Percentiles rank a stretch among this genome's conserved stretches.
Evolutionary conservation across 2,888 invertebrate species (phyloP).

Genomic region (Trachelus stipa): DNA sequence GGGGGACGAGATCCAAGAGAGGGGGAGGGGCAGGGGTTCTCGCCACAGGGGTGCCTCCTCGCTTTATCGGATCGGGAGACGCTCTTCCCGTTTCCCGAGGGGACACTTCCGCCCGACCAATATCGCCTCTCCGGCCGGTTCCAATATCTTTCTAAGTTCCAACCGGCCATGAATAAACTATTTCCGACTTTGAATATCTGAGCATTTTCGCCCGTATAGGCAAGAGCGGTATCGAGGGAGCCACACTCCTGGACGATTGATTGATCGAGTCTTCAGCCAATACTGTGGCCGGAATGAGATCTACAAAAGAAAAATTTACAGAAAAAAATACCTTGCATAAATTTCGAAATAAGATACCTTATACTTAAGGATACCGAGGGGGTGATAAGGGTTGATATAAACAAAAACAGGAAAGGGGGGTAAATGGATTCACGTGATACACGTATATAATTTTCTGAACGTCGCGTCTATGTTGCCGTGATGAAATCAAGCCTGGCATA

Average conservation of each 20-base stretch:
- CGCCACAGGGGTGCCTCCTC: conserved; percentile 36
- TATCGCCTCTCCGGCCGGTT: conserved; percentile 58
- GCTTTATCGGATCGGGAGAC: conserved; percentile 57
- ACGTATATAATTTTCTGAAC: conserved; percentile 23
- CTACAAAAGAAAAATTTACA: neutral
- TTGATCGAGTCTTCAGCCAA: conserved; percentile 37
- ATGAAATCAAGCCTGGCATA: conserved; percentile 61
- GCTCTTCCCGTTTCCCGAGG: conserved; percentile 59
- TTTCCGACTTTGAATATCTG: conserved; percentile 66
- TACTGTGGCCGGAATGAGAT: neutral
- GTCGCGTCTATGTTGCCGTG: conserved; percentile 34
- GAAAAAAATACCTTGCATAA: neutral
- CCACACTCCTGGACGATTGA: conserved; percentile 34
- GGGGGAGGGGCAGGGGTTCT: conserved; percentile 1
- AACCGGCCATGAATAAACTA: conserved; percentile 67
- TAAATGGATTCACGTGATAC: neutral
- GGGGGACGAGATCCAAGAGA: conserved; percentile 7
- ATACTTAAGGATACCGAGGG: neutral
- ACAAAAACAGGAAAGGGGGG: conserved; percentile 17
- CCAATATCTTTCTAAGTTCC: conserved; percentile 65
- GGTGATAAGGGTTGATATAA: conserved; percentile 15
- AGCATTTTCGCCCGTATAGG: conserved; percentile 51
- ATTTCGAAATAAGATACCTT: neutral
- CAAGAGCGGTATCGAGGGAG: conserved; percentile 50
- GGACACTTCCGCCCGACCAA: conserved; percentile 66